Conservation (phyloP, 2,888 invertebrate genomes). For the Tetramorium bicarinatum region DNA sequence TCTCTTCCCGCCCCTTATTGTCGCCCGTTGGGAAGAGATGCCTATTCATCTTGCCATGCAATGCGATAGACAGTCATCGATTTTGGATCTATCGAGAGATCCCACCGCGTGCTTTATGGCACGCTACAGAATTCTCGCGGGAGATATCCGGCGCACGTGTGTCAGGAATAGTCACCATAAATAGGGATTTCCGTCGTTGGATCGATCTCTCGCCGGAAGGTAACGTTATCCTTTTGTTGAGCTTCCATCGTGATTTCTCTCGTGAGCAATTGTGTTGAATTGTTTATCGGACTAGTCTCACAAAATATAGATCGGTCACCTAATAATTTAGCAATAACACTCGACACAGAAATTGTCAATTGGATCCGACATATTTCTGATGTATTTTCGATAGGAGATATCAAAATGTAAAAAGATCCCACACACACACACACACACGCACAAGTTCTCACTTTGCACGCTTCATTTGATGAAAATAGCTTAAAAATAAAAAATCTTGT, state of each 20-base stretch:
- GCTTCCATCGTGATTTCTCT: constrained; percentile 17
- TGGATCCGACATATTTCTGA: not conserved
- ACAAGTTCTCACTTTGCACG: not conserved
- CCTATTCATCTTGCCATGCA: constrained; percentile 10
- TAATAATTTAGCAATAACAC: constrained; percentile 3
- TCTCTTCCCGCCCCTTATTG: not conserved
- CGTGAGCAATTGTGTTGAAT: constrained; percentile 13
- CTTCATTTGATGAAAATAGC: not conserved
- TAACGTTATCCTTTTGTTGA: constrained; percentile 28
- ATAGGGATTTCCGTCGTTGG: constrained; percentile 73
- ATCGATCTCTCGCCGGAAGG: constrained; percentile 54
- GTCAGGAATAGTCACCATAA: constrained; percentile 75
- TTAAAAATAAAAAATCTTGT: not conserved
- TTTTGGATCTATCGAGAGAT: constrained; percentile 73
- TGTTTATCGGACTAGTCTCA: constrained; percentile 26
- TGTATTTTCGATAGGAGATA: not conserved
- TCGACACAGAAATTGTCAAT: not conserved
- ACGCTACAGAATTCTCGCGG: constrained; percentile 57
- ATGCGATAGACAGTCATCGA: constrained; percentile 59
- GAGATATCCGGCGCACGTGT: constrained; percentile 71
- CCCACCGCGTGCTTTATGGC: constrained; percentile 71
- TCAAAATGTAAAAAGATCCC: not conserved
- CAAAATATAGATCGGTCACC: not conserved
- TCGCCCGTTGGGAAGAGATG: not conserved
- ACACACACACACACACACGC: too few relatives aligned